Percentiles rank a stretch among this genome's conserved stretches.
Conservation (phyloP, 2,888 invertebrate genomes). For the Pyrrhosoma nymphula region DNA sequence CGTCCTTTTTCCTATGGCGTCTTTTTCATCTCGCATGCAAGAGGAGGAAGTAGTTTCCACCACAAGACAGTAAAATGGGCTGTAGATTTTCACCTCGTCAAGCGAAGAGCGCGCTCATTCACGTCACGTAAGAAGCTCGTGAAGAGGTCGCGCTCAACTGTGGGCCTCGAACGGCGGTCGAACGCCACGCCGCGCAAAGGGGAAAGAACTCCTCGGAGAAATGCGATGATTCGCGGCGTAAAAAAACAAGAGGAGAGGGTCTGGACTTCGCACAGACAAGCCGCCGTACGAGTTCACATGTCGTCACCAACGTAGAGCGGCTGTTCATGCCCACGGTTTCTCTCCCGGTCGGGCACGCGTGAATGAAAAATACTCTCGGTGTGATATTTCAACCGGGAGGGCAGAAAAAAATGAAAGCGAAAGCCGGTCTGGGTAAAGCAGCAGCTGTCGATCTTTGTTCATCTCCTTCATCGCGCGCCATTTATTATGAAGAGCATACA, state of each 20-base stretch:
- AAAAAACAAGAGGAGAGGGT: not conserved
- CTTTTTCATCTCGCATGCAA: not conserved
- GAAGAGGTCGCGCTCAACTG: conserved; percentile 6
- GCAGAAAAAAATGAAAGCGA: not conserved
- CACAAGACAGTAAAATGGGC: not conserved
- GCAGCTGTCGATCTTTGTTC: not conserved
- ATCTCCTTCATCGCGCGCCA: not conserved
- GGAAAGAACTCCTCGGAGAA: not conserved
- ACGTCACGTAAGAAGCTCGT: not conserved
- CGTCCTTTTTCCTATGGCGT: not conserved
- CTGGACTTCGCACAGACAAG: not conserved
- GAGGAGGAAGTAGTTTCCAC: not conserved
- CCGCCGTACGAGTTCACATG: conserved; percentile 1
- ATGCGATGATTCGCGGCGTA: not conserved
- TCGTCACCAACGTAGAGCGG: not conserved
- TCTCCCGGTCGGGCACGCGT: not conserved
- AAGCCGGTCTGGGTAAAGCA: not conserved
- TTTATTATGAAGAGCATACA: not conserved
- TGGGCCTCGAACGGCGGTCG: not conserved
- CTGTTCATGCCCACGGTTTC: not conserved
- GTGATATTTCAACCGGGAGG: not conserved
- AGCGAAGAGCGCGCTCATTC: conserved; percentile 18
- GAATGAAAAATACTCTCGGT: conserved; percentile 28
- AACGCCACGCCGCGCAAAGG: not conserved
- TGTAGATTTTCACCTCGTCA: not conserved